These are phyloP conservation scores for Tetraneura akinire DNA, from an alignment of 1,140 invertebrate species.

Conservation along the genomic window DNA sequence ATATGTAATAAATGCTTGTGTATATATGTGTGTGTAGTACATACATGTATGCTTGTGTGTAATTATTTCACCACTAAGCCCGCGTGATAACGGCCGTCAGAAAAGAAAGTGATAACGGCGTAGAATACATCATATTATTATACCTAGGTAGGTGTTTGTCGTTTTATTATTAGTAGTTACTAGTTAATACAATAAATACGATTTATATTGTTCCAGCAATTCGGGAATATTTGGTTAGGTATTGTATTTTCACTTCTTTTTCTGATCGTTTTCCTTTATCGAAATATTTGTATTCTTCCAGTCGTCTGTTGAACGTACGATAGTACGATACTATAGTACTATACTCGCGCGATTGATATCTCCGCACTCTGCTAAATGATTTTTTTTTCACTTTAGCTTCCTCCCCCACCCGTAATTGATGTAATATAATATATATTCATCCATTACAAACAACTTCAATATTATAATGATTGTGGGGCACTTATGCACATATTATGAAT, in stretches of 20 bases:
- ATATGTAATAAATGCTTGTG: not conserved
- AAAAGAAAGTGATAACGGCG: conserved; percentile 20
- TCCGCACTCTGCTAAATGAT: not conserved
- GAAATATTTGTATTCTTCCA: not conserved
- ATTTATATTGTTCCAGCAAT: not conserved
- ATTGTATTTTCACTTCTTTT: not conserved
- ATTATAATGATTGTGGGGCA: not conserved
- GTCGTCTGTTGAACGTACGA: not conserved
- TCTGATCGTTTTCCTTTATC: not conserved
- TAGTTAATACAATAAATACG: not conserved
- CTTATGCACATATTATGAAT: no score
- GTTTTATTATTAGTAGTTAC: not conserved
- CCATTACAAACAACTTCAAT: not conserved
- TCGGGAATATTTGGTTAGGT: not conserved
- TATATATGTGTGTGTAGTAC: not conserved
- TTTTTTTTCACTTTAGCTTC: not conserved
- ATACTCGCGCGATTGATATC: not conserved
- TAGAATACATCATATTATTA: no score
- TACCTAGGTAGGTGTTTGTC: no score
- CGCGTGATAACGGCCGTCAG: conserved; percentile 18
- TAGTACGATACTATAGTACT: no score
- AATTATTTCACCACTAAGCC: not conserved
- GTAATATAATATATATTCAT: not conserved
- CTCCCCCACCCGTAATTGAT: not conserved
- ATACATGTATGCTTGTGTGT: conserved; percentile 14